phyloP scores from a whole-genome alignment of 2,888 invertebrate genomes.

The Agriopis leucophaearia region DNA sequence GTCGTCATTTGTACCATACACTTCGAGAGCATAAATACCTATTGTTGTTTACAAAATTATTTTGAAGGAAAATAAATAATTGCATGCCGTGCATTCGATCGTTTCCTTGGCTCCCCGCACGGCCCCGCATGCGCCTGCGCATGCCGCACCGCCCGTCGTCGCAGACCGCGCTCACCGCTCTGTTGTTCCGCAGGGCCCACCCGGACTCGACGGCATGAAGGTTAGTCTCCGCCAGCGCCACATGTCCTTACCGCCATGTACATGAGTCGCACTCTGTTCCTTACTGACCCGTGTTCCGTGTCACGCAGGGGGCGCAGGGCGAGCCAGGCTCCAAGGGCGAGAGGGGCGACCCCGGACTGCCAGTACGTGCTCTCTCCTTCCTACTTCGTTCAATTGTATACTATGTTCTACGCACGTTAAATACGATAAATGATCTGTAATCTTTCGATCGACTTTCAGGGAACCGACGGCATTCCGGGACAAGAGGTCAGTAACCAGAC shows the following conservation, averaged over 20 bases:
- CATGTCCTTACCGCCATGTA: conserved; percentile 5
- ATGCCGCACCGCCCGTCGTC: conserved; percentile 14
- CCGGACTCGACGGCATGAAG: conserved; percentile 98
- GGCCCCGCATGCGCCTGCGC: conserved; percentile 55
- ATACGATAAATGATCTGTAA: conserved; percentile 15
- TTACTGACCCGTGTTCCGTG: conserved; percentile 56
- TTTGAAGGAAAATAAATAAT: conserved; percentile 82
- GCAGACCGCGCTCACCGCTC: conserved; percentile 52
- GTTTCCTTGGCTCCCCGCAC: conserved; percentile 52
- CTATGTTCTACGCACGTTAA: not conserved
- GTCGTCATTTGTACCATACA: conserved; percentile 84
- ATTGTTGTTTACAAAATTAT: conserved; percentile 84
- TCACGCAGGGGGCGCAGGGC: conserved; percentile 95
- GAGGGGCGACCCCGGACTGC: conserved; percentile 96
- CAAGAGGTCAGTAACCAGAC: conserved; percentile 89
- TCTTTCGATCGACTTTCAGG: conserved; percentile 87
- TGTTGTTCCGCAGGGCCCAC: conserved; percentile 93
- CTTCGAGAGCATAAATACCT: conserved; percentile 74
- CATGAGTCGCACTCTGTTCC: not conserved
- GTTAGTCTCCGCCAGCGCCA: conserved; percentile 84
- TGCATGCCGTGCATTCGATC: conserved; percentile 80
- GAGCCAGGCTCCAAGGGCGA: conserved; percentile 97
- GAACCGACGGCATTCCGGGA: conserved; percentile 97
- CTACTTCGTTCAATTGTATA: conserved; percentile 1
- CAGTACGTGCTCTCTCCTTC: conserved; percentile 88